Evolutionary conservation across 2,113 vertebrate species (phyloP).

Genomic region (Pelobates fuscus): DNA sequence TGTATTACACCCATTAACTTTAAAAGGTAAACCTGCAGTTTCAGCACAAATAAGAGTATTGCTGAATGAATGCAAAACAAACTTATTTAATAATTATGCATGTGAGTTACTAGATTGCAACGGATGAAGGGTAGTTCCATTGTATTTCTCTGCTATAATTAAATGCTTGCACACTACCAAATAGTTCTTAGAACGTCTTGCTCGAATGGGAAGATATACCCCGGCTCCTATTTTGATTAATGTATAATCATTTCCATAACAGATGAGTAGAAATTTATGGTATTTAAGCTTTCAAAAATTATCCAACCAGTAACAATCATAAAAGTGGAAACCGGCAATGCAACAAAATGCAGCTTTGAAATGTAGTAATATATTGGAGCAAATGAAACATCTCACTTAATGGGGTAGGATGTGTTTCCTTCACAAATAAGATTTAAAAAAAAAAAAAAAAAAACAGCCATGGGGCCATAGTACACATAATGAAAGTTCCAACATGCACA

Average conservation of each 20-base stretch:
- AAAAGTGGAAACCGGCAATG: slow-evolving; percentile 33
- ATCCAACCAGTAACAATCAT: slow-evolving; percentile 43
- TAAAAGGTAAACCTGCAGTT: no score
- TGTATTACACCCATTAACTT: no score
- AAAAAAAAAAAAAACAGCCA: not conserved
- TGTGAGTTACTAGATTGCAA: slow-evolving; percentile 2
- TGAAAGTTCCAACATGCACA: no score
- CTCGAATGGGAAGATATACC: slow-evolving; percentile 22
- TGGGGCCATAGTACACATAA: no score
- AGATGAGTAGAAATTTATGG: slow-evolving; percentile 39
- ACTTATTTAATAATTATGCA: not conserved
- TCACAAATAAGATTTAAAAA: not conserved
- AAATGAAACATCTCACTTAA: slow-evolving; percentile 15
- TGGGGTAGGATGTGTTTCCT: not conserved
- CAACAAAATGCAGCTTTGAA: slow-evolving; percentile 31
- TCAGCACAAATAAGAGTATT: not conserved
- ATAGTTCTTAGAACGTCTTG: slow-evolving; percentile 37
- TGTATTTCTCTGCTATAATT: slow-evolving; percentile 40
- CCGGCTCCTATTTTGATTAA: slow-evolving; percentile 37
- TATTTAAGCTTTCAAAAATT: slow-evolving; percentile 48
- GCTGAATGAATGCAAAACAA: not conserved
- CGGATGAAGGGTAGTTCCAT: slow-evolving; percentile 17
- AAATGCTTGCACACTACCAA: slow-evolving; percentile 25
- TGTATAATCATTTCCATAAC: slow-evolving; percentile 40
- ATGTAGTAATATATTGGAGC: slow-evolving; percentile 20